A percentile compares a stretch with the other conserved stretches of the same genome.
Evolutionary conservation across 92 coral and sea anemone genomes (phyloP).

Genomic region (Porites divaricata): DNA sequence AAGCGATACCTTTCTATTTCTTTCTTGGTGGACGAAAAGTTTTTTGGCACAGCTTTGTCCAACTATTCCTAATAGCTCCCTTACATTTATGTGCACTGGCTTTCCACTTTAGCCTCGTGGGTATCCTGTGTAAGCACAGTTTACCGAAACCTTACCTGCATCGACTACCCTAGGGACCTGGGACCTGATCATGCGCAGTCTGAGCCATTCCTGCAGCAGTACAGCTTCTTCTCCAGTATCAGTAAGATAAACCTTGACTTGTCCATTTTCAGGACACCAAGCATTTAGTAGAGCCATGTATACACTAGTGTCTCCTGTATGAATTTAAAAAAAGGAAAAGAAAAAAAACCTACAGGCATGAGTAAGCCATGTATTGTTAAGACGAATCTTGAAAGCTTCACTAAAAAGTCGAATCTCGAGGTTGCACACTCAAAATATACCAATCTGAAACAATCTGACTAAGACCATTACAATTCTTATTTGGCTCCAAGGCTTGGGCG

Average conservation of each 20-base stretch:
- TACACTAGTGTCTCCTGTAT: constrained; percentile 62
- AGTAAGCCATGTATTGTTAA: not conserved
- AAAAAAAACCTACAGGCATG: not conserved
- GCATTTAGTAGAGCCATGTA: constrained; percentile 70
- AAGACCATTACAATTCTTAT: no score
- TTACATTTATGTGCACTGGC: not conserved
- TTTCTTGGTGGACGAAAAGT: no score
- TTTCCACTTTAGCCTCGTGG: not conserved
- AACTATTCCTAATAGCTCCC: not conserved
- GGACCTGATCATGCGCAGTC: constrained; percentile 94
- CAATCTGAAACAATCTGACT: no score
- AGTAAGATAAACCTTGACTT: constrained; percentile 85
- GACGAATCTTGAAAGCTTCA: no score
- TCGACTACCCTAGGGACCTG: constrained; percentile 84
- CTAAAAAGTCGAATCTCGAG: no score
- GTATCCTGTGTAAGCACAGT: not conserved
- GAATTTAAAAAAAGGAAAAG: not conserved
- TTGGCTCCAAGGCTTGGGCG: no score
- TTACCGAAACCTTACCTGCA: constrained; percentile 60
- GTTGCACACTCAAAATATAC: no score
- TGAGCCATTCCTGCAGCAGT: constrained; percentile 92
- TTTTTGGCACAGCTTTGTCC: not conserved
- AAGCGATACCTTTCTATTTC: no score
- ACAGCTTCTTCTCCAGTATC: constrained; percentile 96
- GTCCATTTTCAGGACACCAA: constrained; percentile 94